These are phyloP conservation scores for Drosophila asahinai DNA, from an alignment of 1,140 invertebrate species.

Conservation along the genomic window DNA sequence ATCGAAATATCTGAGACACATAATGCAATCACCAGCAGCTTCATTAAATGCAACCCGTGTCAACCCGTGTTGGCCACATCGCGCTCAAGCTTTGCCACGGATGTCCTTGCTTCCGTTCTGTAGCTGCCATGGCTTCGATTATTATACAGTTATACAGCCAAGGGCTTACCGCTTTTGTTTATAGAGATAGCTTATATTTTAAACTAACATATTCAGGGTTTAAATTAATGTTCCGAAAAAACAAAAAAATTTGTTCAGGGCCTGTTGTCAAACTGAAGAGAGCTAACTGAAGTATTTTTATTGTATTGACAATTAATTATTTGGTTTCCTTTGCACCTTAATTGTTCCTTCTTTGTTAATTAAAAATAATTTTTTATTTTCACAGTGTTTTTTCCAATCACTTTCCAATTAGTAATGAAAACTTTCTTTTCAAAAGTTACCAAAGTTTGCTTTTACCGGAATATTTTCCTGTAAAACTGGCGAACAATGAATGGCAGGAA, in stretches of 20 bases:
- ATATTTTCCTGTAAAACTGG: not conserved
- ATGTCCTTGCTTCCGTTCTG: constrained; percentile 29
- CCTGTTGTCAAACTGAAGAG: no score
- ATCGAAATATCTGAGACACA: constrained; percentile 59
- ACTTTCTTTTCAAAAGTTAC: constrained; percentile 5
- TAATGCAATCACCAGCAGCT: constrained; percentile 67
- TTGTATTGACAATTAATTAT: no score
- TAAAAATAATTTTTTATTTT: not conserved
- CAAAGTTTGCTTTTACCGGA: not conserved
- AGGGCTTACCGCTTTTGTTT: not conserved
- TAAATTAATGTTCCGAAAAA: no score
- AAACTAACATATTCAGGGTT: no score
- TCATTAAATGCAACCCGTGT: constrained; percentile 48
- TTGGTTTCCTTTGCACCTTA: not conserved
- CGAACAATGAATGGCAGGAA: constrained; percentile 7
- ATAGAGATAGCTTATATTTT: no score
- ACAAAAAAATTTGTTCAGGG: no score
- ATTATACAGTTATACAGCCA: not conserved
- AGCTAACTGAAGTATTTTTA: no score
- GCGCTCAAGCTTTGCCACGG: constrained; percentile 10
- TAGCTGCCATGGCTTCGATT: constrained; percentile 15
- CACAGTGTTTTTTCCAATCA: not conserved
- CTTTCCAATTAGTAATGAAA: constrained; percentile 9
- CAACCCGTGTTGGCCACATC: constrained; percentile 27
- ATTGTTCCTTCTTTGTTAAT: not conserved